Base-by-base conservation (phyloP, 2,888 invertebrate species). In the Drosophila peninsularis region DNA sequence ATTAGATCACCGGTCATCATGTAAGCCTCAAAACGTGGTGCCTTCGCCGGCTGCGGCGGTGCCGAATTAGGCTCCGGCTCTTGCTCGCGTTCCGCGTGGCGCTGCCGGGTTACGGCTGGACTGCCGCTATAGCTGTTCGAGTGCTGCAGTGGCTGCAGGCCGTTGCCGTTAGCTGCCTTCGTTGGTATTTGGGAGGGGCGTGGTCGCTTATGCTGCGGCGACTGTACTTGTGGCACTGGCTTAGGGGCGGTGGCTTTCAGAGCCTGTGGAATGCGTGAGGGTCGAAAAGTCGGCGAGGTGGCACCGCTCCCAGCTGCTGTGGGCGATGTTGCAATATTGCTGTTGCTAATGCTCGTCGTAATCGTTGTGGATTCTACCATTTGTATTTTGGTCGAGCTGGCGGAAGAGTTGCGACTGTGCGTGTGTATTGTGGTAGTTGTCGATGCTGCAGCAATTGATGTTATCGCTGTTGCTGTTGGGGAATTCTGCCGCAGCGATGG, bases 1-100 rank as follows among this genome's bases (percentile, higher is more conserved):
- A 98, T 98, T 90, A 98, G 95, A 93, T 98, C 98, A 49, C 98
- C 98, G 34, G 98, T 98, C 98, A 98, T 98, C 96, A 98, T 97
- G 94, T 97, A 98, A 63, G 98, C 97, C 93, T 98, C 98, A 93
- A 97, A 97, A 92, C 97, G 91, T 53, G 91, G 91, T 62, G 92
- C 91, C 75, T 92, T 92, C 30, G 90, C 87, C 42, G 91, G 91
- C 65, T 91, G 90, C 37, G 91, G 92, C 55, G 90, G 92, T 61
- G 92, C 91, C 61, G 91, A 90, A 54, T 88, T 89, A 5, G 91
- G 91, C 55, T 91, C 91, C 24, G 84, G 79, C 30, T 90, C 89
- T 7, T 50, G 65, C 32, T 82, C 78, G 6, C 65, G 57, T 17
- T 82, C 88, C 62, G 67, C 57, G 17, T 62, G 42, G 0, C 81